These are phyloP conservation scores for Phoebastria nigripes DNA, from an alignment of 2,797 vertebrate genomes.

Conservation along the genomic window DNA sequence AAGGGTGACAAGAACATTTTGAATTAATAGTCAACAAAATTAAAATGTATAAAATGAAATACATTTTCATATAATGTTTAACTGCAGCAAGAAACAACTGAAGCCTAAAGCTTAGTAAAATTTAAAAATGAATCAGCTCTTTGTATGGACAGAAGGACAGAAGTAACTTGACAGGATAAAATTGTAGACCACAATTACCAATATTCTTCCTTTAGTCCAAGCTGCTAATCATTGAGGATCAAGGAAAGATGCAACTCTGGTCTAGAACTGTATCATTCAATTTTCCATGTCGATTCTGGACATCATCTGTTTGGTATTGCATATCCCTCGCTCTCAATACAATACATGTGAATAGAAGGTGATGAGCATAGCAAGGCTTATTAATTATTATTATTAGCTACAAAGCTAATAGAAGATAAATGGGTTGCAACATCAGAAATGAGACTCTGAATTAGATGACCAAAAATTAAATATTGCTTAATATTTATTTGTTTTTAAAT, in stretches of 20 bases:
- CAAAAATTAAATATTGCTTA: background rate
- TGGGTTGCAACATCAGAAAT: background rate
- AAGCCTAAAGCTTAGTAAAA: background rate
- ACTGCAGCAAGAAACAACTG: background rate
- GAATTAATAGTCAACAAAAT: constrained; percentile 35
- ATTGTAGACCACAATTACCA: background rate
- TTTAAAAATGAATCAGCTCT: background rate
- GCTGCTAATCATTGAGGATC: accelerated
- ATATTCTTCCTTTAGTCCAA: background rate
- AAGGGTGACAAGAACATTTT: background rate
- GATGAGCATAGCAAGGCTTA: background rate
- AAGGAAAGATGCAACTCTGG: background rate
- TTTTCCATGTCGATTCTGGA: background rate
- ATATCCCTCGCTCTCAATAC: background rate
- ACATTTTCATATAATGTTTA: background rate
- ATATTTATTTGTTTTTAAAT: background rate
- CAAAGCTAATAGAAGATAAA: background rate
- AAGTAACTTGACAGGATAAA: background rate
- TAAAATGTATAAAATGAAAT: background rate
- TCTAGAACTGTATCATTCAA: background rate
- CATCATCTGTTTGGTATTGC: accelerated
- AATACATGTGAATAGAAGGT: background rate
- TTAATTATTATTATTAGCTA: background rate
- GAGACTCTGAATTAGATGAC: background rate
- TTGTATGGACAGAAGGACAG: background rate